A percentile compares a stretch with the other conserved stretches of the same genome.
phyloP scores from a whole-genome alignment of 2,888 invertebrate genomes.

The Protonemura montana region DNA sequence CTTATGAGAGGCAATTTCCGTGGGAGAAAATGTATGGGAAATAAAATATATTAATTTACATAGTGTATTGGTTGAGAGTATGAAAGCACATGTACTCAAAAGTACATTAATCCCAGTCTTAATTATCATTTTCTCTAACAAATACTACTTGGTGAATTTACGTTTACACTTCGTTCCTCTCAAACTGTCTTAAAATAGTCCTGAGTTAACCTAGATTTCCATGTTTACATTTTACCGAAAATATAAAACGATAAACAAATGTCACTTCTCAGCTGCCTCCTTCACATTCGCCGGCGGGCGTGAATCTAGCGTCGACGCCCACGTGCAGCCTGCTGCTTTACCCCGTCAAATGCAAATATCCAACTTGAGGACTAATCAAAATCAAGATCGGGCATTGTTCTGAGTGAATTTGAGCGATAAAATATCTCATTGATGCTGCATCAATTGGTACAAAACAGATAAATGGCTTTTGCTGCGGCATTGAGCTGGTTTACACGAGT shows the following conservation, averaged over 20 bases:
- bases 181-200: background rate
- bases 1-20: background rate
- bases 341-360: too few relatives aligned
- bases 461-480: too few relatives aligned
- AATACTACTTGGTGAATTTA: background rate
- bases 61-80: background rate
- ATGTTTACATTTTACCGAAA: background rate
- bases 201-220: background rate
- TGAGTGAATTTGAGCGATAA: too few relatives aligned
- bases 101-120: background rate
- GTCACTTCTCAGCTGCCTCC: background rate
- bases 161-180: background rate
- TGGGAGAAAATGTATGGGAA: background rate
- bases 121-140: background rate
- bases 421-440: too few relatives aligned
- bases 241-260: background rate
- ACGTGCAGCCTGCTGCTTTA: background rate
- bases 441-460: too few relatives aligned
- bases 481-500: too few relatives aligned
- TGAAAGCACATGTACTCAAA: background rate
- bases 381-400: too few relatives aligned
- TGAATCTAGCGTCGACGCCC: background rate
- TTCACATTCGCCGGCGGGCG: background rate
- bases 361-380: too few relatives aligned
- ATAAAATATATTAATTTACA: background rate